A percentile compares a stretch with the other conserved stretches of the same genome.
These are phyloP conservation scores for Ophion slaviceki DNA, from an alignment of 2,888 invertebrate genomes.

Conservation along the genomic window DNA sequence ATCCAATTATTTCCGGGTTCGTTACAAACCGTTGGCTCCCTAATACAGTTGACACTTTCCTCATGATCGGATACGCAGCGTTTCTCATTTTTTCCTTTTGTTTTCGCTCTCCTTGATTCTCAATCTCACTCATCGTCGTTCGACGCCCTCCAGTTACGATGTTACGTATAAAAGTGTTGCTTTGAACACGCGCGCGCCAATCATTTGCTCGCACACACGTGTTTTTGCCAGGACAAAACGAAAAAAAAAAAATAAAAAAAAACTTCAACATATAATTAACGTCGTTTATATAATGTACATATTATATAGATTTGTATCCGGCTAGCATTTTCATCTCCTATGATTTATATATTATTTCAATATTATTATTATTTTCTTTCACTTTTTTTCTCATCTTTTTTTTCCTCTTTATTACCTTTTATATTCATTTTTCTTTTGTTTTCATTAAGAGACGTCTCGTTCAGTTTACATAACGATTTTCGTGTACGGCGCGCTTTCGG, in stretches of 20 bases:
- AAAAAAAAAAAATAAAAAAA: conserved; percentile 67
- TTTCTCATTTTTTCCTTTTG: conserved; percentile 13
- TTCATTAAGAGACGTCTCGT: conserved; percentile 68
- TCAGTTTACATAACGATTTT: conserved; percentile 73
- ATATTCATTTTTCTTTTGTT: conserved; percentile 40
- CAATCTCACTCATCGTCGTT: neutral
- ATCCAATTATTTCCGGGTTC: neutral
- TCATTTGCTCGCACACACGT: neutral
- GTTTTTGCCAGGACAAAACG: conserved; percentile 64
- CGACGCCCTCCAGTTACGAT: conserved; percentile 39
- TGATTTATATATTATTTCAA: conserved; percentile 77
- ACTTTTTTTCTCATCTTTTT: conserved; percentile 44
- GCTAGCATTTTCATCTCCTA: conserved; percentile 75
- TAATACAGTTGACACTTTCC: conserved; percentile 29
- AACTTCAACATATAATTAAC: conserved; percentile 78
- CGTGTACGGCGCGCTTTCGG: conserved; percentile 60
- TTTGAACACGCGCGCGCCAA: conserved; percentile 13
- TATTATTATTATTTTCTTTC: conserved; percentile 65
- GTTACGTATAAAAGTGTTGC: conserved; percentile 62
- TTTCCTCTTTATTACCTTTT: conserved; percentile 65
- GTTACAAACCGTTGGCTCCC: neutral
- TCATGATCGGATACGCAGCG: conserved; percentile 11
- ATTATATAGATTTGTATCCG: conserved; percentile 79
- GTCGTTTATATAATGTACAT: conserved; percentile 79
- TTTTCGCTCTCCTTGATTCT: conserved; percentile 18